Evolutionary conservation across 2,797 vertebrate genomes (phyloP).

Genomic region (Galaxias olidus): DNA sequence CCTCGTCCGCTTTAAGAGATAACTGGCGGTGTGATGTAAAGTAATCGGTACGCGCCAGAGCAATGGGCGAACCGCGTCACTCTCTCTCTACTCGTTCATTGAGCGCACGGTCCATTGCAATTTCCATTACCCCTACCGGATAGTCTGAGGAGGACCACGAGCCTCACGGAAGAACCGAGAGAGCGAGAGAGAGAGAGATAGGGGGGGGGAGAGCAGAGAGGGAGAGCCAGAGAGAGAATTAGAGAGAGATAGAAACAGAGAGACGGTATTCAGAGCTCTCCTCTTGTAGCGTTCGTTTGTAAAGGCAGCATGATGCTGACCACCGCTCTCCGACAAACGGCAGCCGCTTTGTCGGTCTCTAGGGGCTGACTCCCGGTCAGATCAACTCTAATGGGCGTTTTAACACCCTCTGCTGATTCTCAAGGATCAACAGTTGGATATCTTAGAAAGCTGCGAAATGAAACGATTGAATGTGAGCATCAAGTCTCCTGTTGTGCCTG

Average conservation of each 20-base stretch:
- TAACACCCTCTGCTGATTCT: constrained; percentile 42
- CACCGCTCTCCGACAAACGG: constrained; percentile 56
- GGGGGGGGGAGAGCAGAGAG: constrained; percentile 14
- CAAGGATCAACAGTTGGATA: constrained; percentile 66
- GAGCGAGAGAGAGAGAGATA: constrained; percentile 6
- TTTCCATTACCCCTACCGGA: constrained; percentile 40
- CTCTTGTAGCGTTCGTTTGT: constrained; percentile 53
- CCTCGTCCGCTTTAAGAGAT: constrained; percentile 43
- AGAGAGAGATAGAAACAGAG: background rate
- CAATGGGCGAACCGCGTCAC: constrained; percentile 26
- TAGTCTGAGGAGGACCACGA: constrained; percentile 20
- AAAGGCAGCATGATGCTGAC: constrained; percentile 65
- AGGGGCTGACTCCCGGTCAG: constrained; percentile 54
- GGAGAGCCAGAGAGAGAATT: background rate
- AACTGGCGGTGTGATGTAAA: constrained; percentile 30
- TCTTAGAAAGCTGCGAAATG: constrained; percentile 67
- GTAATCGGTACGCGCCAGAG: constrained; percentile 5
- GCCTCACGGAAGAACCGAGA: constrained; percentile 24
- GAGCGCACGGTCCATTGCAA: constrained; percentile 47
- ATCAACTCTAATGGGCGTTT: constrained; percentile 70
- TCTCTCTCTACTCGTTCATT: constrained; percentile 34
- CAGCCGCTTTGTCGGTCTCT: constrained; percentile 55
- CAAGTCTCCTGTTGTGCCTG: constrained; percentile 63
- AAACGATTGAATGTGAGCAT: constrained; percentile 82
- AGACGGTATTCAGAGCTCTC: constrained; percentile 33